Evolutionary conservation across 1,140 invertebrate species (phyloP).

Genomic region (Drosophila mauritiana): DNA sequence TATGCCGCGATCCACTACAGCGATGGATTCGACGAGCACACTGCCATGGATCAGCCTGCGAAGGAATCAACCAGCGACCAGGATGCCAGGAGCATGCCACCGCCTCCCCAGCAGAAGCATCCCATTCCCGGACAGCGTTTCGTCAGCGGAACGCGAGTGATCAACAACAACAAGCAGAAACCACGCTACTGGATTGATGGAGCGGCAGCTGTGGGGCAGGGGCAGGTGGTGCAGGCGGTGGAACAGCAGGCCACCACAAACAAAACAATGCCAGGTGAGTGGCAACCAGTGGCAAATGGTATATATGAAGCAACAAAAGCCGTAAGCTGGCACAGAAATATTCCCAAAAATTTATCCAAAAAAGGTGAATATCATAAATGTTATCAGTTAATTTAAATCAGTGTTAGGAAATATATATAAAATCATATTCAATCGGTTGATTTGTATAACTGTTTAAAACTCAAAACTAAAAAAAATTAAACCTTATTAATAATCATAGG

Average conservation of each 20-base stretch:
- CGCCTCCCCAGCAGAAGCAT: slow-evolving; percentile 25
- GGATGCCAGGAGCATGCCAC: slow-evolving; percentile 55
- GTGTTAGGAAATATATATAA: too few relatives aligned
- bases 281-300: neutral
- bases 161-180: slow-evolving; percentile 58
- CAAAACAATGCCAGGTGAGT: slow-evolving; percentile 19
- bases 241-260: slow-evolving; percentile 6
- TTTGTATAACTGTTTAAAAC: too few relatives aligned
- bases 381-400: too few relatives aligned
- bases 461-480: too few relatives aligned
- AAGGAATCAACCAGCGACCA: slow-evolving; percentile 1
- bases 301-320: neutral
- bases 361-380: too few relatives aligned
- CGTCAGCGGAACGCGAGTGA: slow-evolving; percentile 53
- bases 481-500: too few relatives aligned
- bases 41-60: slow-evolving; percentile 18
- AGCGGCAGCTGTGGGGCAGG: slow-evolving; percentile 4
- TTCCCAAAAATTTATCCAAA: too few relatives aligned
- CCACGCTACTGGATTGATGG: slow-evolving; percentile 58
- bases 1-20: slow-evolving; percentile 83
- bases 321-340: too few relatives aligned
- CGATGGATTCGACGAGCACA: slow-evolving; percentile 38
- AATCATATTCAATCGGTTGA: too few relatives aligned
- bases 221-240: neutral
- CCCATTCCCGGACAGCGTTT: slow-evolving; percentile 29